phyloP scores from a whole-genome alignment of 2,113 vertebrate genomes.

The Cyprinus carpio region DNA sequence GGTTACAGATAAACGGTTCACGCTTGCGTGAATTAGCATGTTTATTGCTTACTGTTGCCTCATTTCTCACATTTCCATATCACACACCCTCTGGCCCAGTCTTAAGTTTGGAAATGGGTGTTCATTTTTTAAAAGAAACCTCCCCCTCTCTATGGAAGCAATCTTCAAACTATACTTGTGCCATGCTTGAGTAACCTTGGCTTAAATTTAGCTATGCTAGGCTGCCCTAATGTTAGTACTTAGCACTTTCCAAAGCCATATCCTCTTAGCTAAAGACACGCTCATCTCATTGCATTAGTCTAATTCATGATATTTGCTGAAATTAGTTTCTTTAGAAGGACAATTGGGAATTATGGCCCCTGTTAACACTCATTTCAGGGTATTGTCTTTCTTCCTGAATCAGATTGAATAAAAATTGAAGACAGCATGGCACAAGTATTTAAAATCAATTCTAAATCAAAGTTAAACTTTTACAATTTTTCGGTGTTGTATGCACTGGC shows the following conservation, averaged over 20 bases:
- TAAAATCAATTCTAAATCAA: constrained; percentile 2
- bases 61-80: constrained; percentile 74
- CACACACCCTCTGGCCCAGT: constrained; percentile 59
- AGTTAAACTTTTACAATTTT: background rate
- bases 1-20: constrained; percentile 68
- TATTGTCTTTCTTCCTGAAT: constrained; percentile 26
- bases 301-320: constrained; percentile 40
- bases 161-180: constrained; percentile 54
- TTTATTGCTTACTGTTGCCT: constrained; percentile 76
- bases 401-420: constrained; percentile 29
- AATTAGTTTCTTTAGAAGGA: constrained; percentile 47
- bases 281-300: constrained; percentile 36
- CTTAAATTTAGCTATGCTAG: constrained; percentile 43
- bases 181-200: constrained; percentile 58
- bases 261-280: constrained; percentile 31
- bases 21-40: constrained; percentile 75
- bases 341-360: constrained; percentile 31
- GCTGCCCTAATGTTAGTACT: constrained; percentile 54
- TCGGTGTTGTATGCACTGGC: background rate
- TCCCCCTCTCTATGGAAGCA: constrained; percentile 43
- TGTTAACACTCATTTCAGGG: constrained; percentile 41
- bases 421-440: background rate
- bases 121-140: constrained; percentile 65
- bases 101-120: constrained; percentile 68
- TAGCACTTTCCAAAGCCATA: constrained; percentile 45